Conservation (phyloP, 2,797 vertebrate species). For the Lutjanus campechanus region DNA sequence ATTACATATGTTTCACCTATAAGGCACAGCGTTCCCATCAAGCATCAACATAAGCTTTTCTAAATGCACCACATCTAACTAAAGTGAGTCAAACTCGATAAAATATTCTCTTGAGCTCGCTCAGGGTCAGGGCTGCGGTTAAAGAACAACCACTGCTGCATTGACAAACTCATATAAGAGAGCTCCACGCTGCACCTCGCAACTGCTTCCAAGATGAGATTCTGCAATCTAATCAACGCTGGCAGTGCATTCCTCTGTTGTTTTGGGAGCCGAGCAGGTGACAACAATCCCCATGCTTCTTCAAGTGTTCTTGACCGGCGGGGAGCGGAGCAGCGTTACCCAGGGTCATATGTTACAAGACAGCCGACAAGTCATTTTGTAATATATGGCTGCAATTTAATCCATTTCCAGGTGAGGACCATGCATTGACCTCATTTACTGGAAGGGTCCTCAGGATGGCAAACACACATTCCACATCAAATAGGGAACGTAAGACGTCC, state of each 20-base stretch:
- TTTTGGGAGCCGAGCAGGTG: constrained; percentile 5
- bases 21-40: neutral
- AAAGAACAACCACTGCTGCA: constrained; percentile 36
- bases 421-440: constrained; percentile 68
- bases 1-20: neutral
- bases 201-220: constrained; percentile 26
- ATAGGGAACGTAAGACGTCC: constrained; percentile 51
- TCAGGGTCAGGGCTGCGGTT: constrained; percentile 42
- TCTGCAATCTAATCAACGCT: constrained; percentile 39
- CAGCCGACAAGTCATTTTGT: constrained; percentile 42
- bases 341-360: constrained; percentile 46
- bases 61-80: constrained; percentile 25
- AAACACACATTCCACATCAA: constrained; percentile 38
- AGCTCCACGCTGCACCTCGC: neutral
- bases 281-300: constrained; percentile 10
- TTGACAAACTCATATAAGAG: constrained; percentile 34
- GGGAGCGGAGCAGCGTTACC: constrained; percentile 38
- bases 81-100: constrained; percentile 26
- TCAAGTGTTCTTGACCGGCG: constrained; percentile 47
- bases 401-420: constrained; percentile 66
- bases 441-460: constrained; percentile 36
- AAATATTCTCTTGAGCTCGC: constrained; percentile 33
- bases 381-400: constrained; percentile 66
- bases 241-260: constrained; percentile 11
- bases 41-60: constrained; percentile 21